These are phyloP conservation scores for Drosophila simulans DNA, from an alignment of 1,140 invertebrate genomes.

Conservation along the genomic window DNA sequence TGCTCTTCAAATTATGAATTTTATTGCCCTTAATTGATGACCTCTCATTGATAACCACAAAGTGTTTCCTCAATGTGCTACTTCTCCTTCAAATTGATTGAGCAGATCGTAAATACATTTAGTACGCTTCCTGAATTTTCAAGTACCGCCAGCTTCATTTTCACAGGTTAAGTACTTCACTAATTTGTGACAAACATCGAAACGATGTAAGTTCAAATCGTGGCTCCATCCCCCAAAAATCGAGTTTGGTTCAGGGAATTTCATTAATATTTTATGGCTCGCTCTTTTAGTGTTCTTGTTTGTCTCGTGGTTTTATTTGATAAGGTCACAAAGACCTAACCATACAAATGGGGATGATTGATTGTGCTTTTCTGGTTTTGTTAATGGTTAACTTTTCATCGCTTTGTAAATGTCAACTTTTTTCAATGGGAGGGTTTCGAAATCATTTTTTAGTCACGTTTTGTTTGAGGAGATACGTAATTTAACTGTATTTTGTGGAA, in stretches of 20 bases:
- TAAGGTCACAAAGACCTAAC: conserved; percentile 20
- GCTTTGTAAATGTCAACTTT: conserved; percentile 63
- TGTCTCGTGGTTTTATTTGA: conserved; percentile 19
- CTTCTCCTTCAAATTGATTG: conserved; percentile 22
- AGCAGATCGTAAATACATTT: conserved; percentile 34
- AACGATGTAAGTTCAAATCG: conserved; percentile 22
- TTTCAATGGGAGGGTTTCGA: conserved; percentile 15
- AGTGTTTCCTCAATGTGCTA: conserved; percentile 14
- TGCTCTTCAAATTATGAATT: conserved; percentile 16
- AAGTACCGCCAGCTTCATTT: conserved; percentile 7
- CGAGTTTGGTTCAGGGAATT: conserved; percentile 1
- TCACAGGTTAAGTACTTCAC: conserved; percentile 23
- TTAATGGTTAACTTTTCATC: conserved; percentile 48
- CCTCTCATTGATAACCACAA: conserved; percentile 15
- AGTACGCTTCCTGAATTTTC: conserved; percentile 28
- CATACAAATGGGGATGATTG: conserved; percentile 40
- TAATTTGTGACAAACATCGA: conserved; percentile 39
- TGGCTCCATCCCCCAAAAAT: not conserved
- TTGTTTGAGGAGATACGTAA: not conserved
- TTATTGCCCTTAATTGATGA: conserved; percentile 45
- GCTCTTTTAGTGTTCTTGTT: conserved; percentile 4
- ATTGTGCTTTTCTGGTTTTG: conserved; percentile 34
- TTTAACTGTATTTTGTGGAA: not conserved
- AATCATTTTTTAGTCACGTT: conserved; percentile 32
- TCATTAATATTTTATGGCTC: conserved; percentile 36